Evolutionary conservation across 1,140 invertebrate species (phyloP).

Genomic region (Eupristina koningsbergeri): DNA sequence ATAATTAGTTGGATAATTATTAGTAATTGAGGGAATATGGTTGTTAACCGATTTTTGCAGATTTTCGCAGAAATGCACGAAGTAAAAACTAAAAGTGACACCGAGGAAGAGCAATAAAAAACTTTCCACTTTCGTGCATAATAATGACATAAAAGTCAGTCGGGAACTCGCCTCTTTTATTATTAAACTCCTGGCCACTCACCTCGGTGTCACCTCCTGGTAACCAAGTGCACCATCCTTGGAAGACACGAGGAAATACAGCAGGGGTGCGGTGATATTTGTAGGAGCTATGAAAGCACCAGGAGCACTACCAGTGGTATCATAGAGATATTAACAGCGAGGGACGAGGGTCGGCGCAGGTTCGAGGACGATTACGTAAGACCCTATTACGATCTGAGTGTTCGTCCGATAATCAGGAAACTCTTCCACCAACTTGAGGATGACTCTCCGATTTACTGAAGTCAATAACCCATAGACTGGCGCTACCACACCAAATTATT

Average conservation of each 20-base stretch:
- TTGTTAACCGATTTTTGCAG: too few relatives aligned
- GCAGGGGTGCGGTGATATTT: background rate
- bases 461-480: background rate
- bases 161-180: too few relatives aligned
- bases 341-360: background rate
- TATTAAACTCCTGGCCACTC: too few relatives aligned
- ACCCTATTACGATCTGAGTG: constrained; percentile 51
- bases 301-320: constrained; percentile 38
- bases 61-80: too few relatives aligned
- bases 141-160: too few relatives aligned
- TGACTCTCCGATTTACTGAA: constrained; percentile 63
- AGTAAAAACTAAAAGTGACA: too few relatives aligned
- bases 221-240: background rate
- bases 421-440: constrained; percentile 60
- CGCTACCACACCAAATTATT: background rate
- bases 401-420: constrained; percentile 55
- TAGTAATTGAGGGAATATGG: too few relatives aligned
- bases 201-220: too few relatives aligned
- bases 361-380: constrained; percentile 38
- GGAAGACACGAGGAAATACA: background rate
- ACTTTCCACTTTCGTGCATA: background rate
- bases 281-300: constrained; percentile 33
- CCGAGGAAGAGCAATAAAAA: background rate
- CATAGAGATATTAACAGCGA: constrained; percentile 26
- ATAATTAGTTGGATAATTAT: background rate